Base-by-base conservation (phyloP, 2,113 vertebrate genomes). In the Marmota flaviventris region DNA sequence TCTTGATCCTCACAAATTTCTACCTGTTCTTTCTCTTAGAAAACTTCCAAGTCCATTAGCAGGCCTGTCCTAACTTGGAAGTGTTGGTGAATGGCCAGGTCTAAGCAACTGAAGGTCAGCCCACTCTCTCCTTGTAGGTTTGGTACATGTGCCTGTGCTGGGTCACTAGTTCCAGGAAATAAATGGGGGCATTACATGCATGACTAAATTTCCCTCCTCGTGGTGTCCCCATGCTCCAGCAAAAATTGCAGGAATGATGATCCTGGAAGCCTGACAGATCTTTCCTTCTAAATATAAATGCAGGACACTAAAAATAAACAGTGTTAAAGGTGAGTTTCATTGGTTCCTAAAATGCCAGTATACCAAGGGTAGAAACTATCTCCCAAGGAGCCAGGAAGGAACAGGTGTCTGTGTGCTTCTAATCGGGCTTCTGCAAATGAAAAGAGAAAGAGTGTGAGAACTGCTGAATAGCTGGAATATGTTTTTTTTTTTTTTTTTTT, bases 261-360 rank as follows among this genome's bases (percentile, higher is more conserved):
- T 83, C 95, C 61, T 42, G 34, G 94, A 96, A 72, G 76, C 83
- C 48, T 85, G 79, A 77, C 93, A 89, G 53, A 79, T 78, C 32
- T 72, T 65, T 78, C 58, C 61, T 96, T 98, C 98, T 97, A 98
- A 98, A 97, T 98, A 97, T 96, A 98, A 96, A 94, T 39, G 17
- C 79, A 90, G 89, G 69, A 75, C 58, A 92, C 94, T 96, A 98
- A 98, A 97, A 97, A 97, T 98, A 98, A 95, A 51, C 32, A 32
- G 72, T 85, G 93, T 53, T 86, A 79, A 95, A 96, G 93, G 86
- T 96, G 95, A 94, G 65, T 93, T 86, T 93, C 48, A 18, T 45
- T 77, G 70, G 86, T 89, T 96, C 72, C 89, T 94, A 56, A 94
- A 98, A 94, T 95, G 78, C 93, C 94, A 95, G 85, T 16, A 91